A percentile compares a stretch with the other conserved stretches of the same genome.
phyloP scores from a whole-genome alignment of 1,140 invertebrate species.

The Drosophila rhopaloa region DNA sequence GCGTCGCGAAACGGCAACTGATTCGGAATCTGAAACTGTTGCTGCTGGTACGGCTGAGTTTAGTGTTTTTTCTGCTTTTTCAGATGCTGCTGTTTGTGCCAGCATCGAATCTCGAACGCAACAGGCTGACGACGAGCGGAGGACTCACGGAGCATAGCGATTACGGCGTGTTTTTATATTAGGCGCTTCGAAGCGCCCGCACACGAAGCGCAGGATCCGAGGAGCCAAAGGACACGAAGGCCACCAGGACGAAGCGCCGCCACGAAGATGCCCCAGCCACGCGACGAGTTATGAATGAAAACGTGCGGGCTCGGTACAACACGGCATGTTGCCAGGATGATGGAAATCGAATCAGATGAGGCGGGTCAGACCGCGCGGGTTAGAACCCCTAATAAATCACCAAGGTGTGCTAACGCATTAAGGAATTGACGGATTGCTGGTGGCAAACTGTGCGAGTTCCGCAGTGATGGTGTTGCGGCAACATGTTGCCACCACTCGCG shows the following conservation, averaged over 20 bases:
- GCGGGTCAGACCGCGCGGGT: slow-evolving; percentile 4
- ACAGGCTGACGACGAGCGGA: slow-evolving; percentile 82
- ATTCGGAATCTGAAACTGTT: slow-evolving; percentile 39
- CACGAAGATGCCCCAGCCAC: slow-evolving; percentile 24
- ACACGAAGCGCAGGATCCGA: slow-evolving; percentile 43
- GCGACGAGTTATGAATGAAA: slow-evolving; percentile 76
- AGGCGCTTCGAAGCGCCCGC: slow-evolving; percentile 36
- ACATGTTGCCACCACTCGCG: slow-evolving; percentile 20
- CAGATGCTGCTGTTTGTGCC: slow-evolving; percentile 15
- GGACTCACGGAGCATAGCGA: slow-evolving; percentile 71
- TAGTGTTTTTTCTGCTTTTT: slow-evolving; percentile 21
- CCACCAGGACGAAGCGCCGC: slow-evolving; percentile 6
- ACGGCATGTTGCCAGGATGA: slow-evolving; percentile 21
- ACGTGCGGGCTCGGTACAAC: slow-evolving; percentile 25
- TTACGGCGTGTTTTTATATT: slow-evolving; percentile 80
- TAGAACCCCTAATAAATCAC: slow-evolving; percentile 31
- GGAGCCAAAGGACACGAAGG: slow-evolving; percentile 21
- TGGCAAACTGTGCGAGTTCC: slow-evolving; percentile 1
- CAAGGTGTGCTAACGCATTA: slow-evolving; percentile 33
- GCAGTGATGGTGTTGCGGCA: slow-evolving; percentile 42
- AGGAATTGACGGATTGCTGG: slow-evolving; percentile 20
- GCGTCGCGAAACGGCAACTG: slow-evolving; percentile 13
- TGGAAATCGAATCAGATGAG: slow-evolving; percentile 23
- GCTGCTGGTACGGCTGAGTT: slow-evolving; percentile 12
- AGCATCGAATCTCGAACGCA: slow-evolving; percentile 65